Evolutionary conservation across 2,797 vertebrate genomes (phyloP).

Genomic region (Myioborus miniatus): DNA sequence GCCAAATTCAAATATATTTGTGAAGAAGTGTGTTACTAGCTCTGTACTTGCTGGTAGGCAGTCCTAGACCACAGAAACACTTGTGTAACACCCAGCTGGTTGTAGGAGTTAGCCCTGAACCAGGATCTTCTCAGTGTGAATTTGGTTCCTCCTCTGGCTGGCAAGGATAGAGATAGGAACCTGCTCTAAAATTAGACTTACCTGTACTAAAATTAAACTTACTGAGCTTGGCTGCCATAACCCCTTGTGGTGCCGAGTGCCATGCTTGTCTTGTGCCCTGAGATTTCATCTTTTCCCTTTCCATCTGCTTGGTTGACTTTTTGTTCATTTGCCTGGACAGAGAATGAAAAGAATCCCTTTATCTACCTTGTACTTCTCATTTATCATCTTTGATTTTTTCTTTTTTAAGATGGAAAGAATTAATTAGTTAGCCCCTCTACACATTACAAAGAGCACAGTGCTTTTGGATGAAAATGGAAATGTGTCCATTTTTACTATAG

Average conservation of each 20-base stretch:
- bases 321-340: background rate
- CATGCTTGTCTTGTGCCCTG: background rate
- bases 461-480: background rate
- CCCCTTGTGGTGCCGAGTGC: rapidly evolving
- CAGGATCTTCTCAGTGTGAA: background rate
- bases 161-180: background rate
- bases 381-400: background rate
- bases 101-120: background rate
- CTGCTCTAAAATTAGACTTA: background rate
- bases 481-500: background rate
- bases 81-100: slow-evolving; percentile 18
- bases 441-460: background rate
- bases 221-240: background rate
- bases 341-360: background rate
- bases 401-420: background rate
- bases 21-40: background rate
- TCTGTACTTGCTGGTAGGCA: background rate
- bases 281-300: background rate
- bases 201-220: background rate
- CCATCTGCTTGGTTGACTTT: background rate
- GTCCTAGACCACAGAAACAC: background rate
- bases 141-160: background rate
- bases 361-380: background rate
- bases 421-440: background rate
- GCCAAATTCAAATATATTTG: background rate